Evolutionary conservation across 2,113 vertebrate species (phyloP).

Genomic region (Scatophagus argus): DNA sequence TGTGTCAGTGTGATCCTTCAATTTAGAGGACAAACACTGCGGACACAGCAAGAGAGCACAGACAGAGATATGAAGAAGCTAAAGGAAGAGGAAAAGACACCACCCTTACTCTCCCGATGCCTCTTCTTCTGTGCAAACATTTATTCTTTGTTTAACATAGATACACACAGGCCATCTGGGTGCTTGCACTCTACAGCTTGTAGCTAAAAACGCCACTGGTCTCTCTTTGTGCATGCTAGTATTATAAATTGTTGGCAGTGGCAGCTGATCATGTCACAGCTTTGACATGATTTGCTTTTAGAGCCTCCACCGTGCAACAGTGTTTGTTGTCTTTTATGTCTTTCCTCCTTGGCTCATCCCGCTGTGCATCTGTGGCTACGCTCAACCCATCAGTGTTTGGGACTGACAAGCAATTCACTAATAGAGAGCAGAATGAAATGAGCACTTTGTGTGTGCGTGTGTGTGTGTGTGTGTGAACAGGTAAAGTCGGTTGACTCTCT

Average conservation of each 20-base stretch:
- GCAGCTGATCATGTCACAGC: constrained; percentile 33
- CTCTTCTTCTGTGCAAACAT: constrained; percentile 40
- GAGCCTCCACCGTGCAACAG: not conserved
- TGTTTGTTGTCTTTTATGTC: constrained; percentile 24
- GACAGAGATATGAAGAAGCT: constrained; percentile 32
- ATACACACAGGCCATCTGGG: constrained; percentile 46
- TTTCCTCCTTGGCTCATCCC: constrained; percentile 1
- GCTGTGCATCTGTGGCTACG: constrained; percentile 41
- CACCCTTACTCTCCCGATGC: constrained; percentile 37
- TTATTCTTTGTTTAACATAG: constrained; percentile 48
- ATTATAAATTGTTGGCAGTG: constrained; percentile 44
- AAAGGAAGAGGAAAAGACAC: constrained; percentile 26
- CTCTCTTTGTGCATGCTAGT: constrained; percentile 26
- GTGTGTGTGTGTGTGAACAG: constrained; percentile 19
- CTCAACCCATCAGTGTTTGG: constrained; percentile 25
- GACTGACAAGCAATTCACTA: constrained; percentile 38
- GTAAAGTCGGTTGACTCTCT: constrained; percentile 41
- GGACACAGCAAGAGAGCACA: constrained; percentile 16
- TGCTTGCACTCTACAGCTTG: not conserved
- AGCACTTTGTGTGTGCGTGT: not conserved
- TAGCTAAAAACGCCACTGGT: constrained; percentile 11
- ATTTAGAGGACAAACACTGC: constrained; percentile 68
- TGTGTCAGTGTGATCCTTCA: constrained; percentile 55
- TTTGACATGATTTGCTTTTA: constrained; percentile 38
- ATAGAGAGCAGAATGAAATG: constrained; percentile 50